Evolutionary conservation across 1,140 invertebrate species (phyloP).

Genomic region (Polyergus mexicanus): DNA sequence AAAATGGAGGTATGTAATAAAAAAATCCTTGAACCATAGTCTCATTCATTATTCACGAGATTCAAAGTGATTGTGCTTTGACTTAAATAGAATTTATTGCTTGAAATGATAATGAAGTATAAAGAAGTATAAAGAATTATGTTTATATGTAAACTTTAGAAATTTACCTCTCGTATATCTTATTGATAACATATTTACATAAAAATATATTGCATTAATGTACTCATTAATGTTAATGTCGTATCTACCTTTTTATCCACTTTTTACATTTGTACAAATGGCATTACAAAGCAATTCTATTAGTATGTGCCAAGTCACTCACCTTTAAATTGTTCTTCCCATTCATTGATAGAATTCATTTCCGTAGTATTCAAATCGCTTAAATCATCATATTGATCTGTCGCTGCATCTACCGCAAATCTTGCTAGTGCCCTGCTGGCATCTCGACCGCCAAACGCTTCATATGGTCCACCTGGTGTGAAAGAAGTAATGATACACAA

Average conservation of each 20-base stretch:
- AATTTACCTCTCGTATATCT: background rate
- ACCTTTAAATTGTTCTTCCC: constrained; percentile 99
- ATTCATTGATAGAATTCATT: constrained; percentile 96
- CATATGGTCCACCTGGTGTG: constrained; percentile 94
- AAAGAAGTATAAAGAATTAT: background rate
- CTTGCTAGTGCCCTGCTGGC: constrained; percentile 97
- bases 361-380: constrained; percentile 95
- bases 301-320: constrained; percentile 57
- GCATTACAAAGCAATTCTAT: too few relatives aligned
- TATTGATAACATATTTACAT: background rate
- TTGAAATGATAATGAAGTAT: background rate
- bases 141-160: background rate
- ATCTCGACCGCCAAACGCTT: constrained; percentile 97
- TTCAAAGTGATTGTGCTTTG: background rate
- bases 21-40: constrained; percentile 31
- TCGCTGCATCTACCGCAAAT: constrained; percentile 94
- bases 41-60: constrained; percentile 21
- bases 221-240: background rate
- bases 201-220: background rate
- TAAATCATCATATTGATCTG: constrained; percentile 97
- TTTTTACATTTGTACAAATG: background rate
- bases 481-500: background rate
- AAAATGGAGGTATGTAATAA: background rate
- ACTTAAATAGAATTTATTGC: background rate
- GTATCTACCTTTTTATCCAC: background rate